These are phyloP conservation scores for Hormiphora californensis DNA, from an alignment of 37 sponge, comb jelly and placozoan species.

Conservation along the genomic window DNA sequence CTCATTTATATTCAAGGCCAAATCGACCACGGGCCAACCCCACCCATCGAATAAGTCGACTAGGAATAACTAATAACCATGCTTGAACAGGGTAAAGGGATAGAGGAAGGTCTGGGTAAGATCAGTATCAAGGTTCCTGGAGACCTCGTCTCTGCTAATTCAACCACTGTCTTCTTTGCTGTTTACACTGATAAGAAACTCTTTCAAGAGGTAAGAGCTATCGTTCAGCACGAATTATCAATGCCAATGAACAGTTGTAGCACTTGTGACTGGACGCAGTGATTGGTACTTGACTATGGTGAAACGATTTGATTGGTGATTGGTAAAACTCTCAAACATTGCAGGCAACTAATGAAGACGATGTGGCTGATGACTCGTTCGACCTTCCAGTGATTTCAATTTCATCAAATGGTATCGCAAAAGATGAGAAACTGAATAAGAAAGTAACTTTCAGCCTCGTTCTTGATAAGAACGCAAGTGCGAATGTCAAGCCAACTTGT, in stretches of 20 bases:
- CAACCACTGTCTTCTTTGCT: not conserved
- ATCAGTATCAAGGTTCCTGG: not conserved
- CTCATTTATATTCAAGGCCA: not conserved
- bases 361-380: not conserved
- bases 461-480: not conserved
- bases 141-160: not conserved
- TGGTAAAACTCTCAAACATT: not conserved
- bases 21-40: not conserved
- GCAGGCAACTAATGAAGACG: not conserved
- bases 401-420: not conserved
- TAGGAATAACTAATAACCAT: not conserved
- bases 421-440: not conserved
- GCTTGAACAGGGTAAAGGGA: not conserved
- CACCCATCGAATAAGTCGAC: not conserved
- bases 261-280: no score
- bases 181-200: conserved; percentile 26
- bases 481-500: not conserved
- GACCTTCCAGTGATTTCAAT: not conserved
- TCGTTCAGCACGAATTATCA: not conserved
- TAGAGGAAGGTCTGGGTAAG: not conserved
- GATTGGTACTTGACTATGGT: no score
- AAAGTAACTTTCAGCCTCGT: not conserved
- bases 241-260: no score
- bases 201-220: not conserved
- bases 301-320: not conserved